Evolutionary conservation across 2,888 invertebrate genomes (phyloP), one percentile per base, ranked within the genome.

Genomic region (Trypoxylon attenuatum): DNA sequence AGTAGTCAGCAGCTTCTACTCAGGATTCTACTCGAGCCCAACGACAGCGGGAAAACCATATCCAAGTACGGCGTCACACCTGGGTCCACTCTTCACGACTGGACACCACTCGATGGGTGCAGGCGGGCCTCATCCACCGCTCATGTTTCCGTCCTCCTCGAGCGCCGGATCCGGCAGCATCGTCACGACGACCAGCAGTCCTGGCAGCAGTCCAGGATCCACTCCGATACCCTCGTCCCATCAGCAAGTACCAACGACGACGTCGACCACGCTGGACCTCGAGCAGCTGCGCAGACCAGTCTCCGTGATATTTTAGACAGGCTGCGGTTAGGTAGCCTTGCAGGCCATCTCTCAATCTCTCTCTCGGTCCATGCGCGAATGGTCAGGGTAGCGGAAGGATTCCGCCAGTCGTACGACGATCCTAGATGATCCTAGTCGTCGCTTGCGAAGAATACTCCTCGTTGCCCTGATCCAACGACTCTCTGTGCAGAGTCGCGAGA

Each of bases 201-300:
- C 81, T 0, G 74, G 76, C 46, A 82, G 82, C 66, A 80, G 80
- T 65, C 84, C 77, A 8, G 75, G 76, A 1, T 71, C 82, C n/a
- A 76, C 82, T 2, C 70, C 80, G 19, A 59, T 75, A 1, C 64
- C 77, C 4, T 71, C 80, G n/a, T 69, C 77, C 0, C 73, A 77
- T n/a, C 82, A 79, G 43, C 71, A 68, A 42, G 70, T 71, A 77
- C 81, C 87, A 67, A 89, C 89, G 19, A 89, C 90, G 83, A 10
- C 87, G 86, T 47, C 89, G 87, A 0, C 89, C 89, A 38, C 55
- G 53, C 87, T 89, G 73, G 90, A 90, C 71, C 62, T 82, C 19
- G 90, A 90, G 77, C 89, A 92, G 80, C 89, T 93, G 2, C 87
- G 92, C 81, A 90, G 93, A 87, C 92, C 93, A 0, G 92, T 93